Evolutionary conservation across 1,140 invertebrate genomes (phyloP), one percentile per base, ranked within the genome.

Genomic region (Lepidurus apus): DNA sequence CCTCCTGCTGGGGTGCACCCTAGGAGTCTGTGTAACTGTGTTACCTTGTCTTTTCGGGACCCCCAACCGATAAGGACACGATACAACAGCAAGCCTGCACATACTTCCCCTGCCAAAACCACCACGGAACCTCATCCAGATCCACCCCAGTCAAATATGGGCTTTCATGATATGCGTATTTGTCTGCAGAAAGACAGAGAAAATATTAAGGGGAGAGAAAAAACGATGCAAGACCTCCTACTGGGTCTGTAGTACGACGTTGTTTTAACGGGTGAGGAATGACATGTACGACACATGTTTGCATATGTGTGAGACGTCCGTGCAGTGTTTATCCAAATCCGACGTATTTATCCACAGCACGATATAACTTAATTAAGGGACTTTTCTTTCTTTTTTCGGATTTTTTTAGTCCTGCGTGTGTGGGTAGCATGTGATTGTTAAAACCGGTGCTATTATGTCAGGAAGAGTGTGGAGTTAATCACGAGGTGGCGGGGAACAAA

Each of bases 201-300:
- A 13, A 65, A 21, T 7, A 21, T n/a, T 13, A 17, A 21, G 21
- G 53, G 13, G 53, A 21, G 53, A 65, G 13, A 65, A 65, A 65
- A 65, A 65, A 65, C 21, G 53, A 65, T 4, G 53, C 53, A 7
- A 17, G 53, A 13, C 53, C 53, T 65, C 53, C 53, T 65, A 21
- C 53, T 21, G 53, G 53, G 53, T 21, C 53, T 65, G 34, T 34
- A 65, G 53, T 65, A 9, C 53, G 53, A 21, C 53, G 53, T 65
- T 65, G 53, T 65, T 65, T 65, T 65, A 65, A 65, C 53, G 53
- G 21, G n/a, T 65, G 53, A 65, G 17, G 53, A 65, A 65, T 65
- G 53, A 65, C 53, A 65, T 21, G 17, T 17, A 65, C 53, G n/a
- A 65, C 53, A 65, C 21, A 65, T 65, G 53, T 17, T 65, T 65